Base-by-base conservation (phyloP, 2,888 invertebrate genomes). In the Melipona bicolor region DNA sequence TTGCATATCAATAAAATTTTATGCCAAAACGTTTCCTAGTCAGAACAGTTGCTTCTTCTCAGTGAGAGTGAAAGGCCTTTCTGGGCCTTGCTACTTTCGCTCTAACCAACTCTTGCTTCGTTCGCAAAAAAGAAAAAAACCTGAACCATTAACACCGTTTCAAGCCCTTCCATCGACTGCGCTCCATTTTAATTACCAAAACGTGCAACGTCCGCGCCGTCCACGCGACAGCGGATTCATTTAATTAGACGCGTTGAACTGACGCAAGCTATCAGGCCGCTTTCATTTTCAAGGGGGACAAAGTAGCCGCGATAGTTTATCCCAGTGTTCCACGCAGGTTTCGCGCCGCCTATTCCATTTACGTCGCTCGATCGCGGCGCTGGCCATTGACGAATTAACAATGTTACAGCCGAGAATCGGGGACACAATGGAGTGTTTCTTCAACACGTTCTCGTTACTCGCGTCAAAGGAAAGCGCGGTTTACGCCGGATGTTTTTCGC, bases 321-420 rank as follows among this genome's bases (percentile, higher is more conserved):
- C 36, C 36, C 32, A 64, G 43, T 1, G 43, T 43, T 43, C 11
- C 1, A 11, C 43, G 43, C 43, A 0, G 9, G 43, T 36, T n/a
- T 21, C 36, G 3, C 11, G 21, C 19, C 50, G 17, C 15, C 72
- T 62, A 74, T 73, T 83, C 72, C 76, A 86, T 79, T 83, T 70
- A 70, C 62, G 27, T 65, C 49, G 65, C 27, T 68, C 68, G 68
- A 83, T 75, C 54, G 21, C 1, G 43, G 43, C 43, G 52, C 61
- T 9, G 49, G 72, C 74, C 77, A 77, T 56, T 17, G 64, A n/a
- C 21, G 64, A 36, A 68, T 77, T 72, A 73, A 54, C 62, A 61
- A 54, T 54, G 75, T 74, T 79, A 70, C 69, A 19, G 43, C 3
- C 59, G 69, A n/a, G 69, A 61, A 70, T 70, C 78, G 69, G 71